Evolutionary conservation across 2,888 invertebrate species (phyloP), one percentile per base, ranked within the genome.

Genomic region (Tortrix viridana): DNA sequence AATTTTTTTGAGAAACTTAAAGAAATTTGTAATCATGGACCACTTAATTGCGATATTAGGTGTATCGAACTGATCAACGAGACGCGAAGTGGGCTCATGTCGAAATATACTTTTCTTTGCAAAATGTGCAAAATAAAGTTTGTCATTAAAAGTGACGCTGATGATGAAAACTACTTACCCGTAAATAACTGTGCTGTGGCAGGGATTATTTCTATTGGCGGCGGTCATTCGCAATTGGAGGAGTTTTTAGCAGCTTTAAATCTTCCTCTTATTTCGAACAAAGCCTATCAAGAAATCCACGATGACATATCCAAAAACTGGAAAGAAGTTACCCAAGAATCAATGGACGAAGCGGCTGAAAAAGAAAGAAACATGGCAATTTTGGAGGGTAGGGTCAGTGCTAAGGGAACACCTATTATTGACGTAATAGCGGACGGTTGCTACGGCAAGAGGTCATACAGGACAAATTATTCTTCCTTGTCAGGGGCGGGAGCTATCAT

Each of bases 361-460:
- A 26, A 50, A 46, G 60, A 65, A 22, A 44, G 44, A 26, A 37
- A 50, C 3, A 19, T 65, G 22, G 65, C 65, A n/a, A 52, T 56
- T 22, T 37, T 22, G 12, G 52, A 55, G 16, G 56, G 55, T 1
- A 55, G 48, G 18, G 46, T 65, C 16, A 46, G 18, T 38, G n/a
- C 55, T 47, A 41, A 55, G 3, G 56, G 52, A 5, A 48, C 19
- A n/a, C 22, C 32, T 12, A 38, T 54, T 20, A 48, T 55, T 14
- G 64, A 64, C 16, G 64, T 58, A 6, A 59, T 64, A 22, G 37
- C 41, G 9, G 55, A 64, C 38, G 64, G 58, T 7, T 38, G 41
- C 32, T 61, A 49, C n/a, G 20, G 55, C 2, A 61, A 61, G n/a
- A n/a, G n/a, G n/a, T n/a, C n/a, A n/a, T n/a, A n/a, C n/a, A n/a